These are phyloP conservation scores for Congeria kusceri DNA, from an alignment of 2,888 invertebrate genomes.

Conservation along the genomic window DNA sequence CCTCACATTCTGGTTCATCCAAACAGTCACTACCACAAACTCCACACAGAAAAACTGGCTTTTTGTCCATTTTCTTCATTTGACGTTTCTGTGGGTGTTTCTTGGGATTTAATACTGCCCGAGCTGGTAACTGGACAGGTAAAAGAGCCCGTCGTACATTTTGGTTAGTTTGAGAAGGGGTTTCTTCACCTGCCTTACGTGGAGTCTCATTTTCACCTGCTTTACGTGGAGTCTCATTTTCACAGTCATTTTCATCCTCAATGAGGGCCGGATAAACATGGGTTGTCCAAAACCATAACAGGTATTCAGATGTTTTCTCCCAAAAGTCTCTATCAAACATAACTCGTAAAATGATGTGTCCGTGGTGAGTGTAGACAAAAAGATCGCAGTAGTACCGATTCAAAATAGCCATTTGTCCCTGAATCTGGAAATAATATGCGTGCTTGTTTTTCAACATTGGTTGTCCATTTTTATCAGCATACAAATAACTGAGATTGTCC, in stretches of 20 bases:
- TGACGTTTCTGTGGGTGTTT: too few relatives aligned
- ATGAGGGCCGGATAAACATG: not conserved
- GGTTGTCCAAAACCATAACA: conserved; percentile 31
- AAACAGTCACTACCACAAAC: too few relatives aligned
- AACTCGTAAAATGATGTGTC: not conserved
- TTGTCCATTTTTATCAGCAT: not conserved
- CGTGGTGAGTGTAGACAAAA: not conserved
- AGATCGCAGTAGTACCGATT: conserved; percentile 11
- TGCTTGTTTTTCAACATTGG: not conserved
- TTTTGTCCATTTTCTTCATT: too few relatives aligned
- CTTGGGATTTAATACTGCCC: too few relatives aligned
- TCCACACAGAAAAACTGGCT: too few relatives aligned
- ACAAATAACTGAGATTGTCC: conserved; percentile 23
- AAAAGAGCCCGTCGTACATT: too few relatives aligned
- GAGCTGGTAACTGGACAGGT: too few relatives aligned
- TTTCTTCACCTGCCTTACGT: too few relatives aligned
- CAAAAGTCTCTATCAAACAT: conserved; percentile 1
- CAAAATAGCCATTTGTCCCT: conserved; percentile 27
- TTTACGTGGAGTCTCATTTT: not conserved
- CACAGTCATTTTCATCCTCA: not conserved
- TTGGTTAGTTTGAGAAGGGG: too few relatives aligned
- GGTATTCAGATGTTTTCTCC: not conserved
- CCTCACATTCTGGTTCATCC: too few relatives aligned
- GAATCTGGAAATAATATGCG: conserved; percentile 12
- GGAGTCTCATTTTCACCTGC: too few relatives aligned